Evolutionary conservation across 2,113 vertebrate genomes (phyloP), one percentile per base, ranked within the genome.

Genomic region (Gambusia holbrooki): DNA sequence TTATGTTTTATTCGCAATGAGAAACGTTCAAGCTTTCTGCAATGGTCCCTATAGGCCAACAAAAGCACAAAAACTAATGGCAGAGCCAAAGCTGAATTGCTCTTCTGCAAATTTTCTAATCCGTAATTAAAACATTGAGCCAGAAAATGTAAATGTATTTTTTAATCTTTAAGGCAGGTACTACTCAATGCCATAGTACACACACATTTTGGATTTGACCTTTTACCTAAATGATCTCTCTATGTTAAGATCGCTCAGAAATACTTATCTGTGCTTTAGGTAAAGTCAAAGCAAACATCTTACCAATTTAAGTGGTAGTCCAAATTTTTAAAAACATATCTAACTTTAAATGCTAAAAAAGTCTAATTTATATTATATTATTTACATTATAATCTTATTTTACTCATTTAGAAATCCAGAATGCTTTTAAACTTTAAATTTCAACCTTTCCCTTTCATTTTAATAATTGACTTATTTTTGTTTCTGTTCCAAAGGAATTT

Each of bases 1-100:
- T 90, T 87, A 88, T 91, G 85, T 84, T 91, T 92, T 89, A 90
- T 93, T 86, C 84, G 86, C 81, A 76, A 88, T 75, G 73, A 86
- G 79, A 87, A 89, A 85, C 84, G 81, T 65, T 85, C 65, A 72
- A 78, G 72, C 69, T 83, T 68, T 82, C 60, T 75, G 76, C 77
- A 88, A 82, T 72, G 65, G 66, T 82, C 73, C 84, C 89, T 66
- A 1, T 33, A 82, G 84, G 89, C 79, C 13, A 66, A 79, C 76
- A 79, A 79, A 87, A 77, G 75, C 64, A 80, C 65, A 84, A 48
- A 83, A 61, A 85, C 54, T 71, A 37, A 82, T 4, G 8, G n/a
- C 58, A 22, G 78, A 66, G 71, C 17, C 65, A 66, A 1, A 9
- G 22, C 69, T 58, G 40, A n/a, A 51, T 69, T 83, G 54, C 74